Evolutionary conservation across 2,888 invertebrate species (phyloP), one percentile per base, ranked within the genome.

Genomic region (Dryadula phaetusa): DNA sequence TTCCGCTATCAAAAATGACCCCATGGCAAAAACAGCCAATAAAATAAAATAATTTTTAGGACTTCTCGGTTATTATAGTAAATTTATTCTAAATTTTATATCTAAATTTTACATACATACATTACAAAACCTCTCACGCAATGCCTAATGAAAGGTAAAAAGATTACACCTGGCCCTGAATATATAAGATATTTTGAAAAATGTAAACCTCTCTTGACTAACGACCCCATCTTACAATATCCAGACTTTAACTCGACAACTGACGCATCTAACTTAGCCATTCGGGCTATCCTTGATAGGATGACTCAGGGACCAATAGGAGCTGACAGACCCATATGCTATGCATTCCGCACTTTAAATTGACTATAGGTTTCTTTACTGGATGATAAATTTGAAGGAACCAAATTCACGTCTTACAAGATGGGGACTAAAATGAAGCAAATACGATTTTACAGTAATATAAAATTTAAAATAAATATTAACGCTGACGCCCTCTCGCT

Each of bases 1-100:
- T 62, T 47, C 5, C 42, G 67, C 10, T 14, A 65, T 4, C 49
- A 64, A 7, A 70, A 65, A 58, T 67, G 46, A 44, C 28, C 46
- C 60, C 20, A 6, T 44, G 4, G 16, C 44, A 18, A 44, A 20
- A 8, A 42, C 44, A 18, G 0, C 10, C 10, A 44, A 44, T 18
- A 10, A 44, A 44, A 44, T 42, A 16, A 42, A 42, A 3, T 8
- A 42, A 16, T 42, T 42, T 42, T 42, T 42, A 8, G 18, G 42
- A 42, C 42, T 16, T 0, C 16, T 42, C 5, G 16, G 42, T 16
- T 42, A 42, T 6, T 42, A 42, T 42, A 14, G 16, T 5, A 42
- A 42, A 42, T 42, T 42, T 16, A 42, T 42, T 8, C 16, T 16
- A 5, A 16, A 42, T 3, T 42, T 42, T n/a, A n/a, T n/a, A n/a